Base-by-base conservation (phyloP, 1,140 invertebrate genomes). In the Cherax quadricarinatus region DNA sequence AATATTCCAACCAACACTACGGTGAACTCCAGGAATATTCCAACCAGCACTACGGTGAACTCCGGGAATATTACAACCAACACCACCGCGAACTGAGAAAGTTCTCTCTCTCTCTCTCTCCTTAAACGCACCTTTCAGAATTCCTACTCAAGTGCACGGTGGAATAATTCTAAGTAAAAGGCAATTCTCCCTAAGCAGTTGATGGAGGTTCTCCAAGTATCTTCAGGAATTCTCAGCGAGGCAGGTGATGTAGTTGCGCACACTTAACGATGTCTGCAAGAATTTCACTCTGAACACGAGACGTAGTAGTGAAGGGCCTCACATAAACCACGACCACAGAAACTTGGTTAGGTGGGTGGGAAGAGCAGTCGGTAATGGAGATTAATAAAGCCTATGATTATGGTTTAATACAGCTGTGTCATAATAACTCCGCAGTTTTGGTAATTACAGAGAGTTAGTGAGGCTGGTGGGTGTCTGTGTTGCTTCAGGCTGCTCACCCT, bases 401-500 rank as follows among this genome's bases (percentile, higher is more conserved):
- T 91, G 90, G 84, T 91, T 91, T 91, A 91, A 91, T 91, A 91
- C 84, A 70, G 85, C 53, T 53, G 85, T 79, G 90, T 91, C 90
- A 86, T 87, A 86, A 91, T 91, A 91, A 91, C 85, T 91, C 78
- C 78, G 48, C 90, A 91, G 90, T 91, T 91, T 91, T 91, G 90
- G 90, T 91, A 91, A 91, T 91, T 91, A 91, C 84, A 81, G 90
- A 86, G 84, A 91, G 90, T 91, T 91, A 91, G 84, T 86, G 90
- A 48, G 84, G 75, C 80, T 79, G 83, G 84, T 9, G 83, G 75
- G 89, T 91, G 78, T 91, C 89, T 91, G 89, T 80, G 89, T 86
- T 79, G 84, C 85, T 57, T 91, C 89, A 86, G 21, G 49, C 49
- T 60, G n/a, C 51, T 80, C 57, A 53, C 62, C n/a, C 80, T 82